phyloP scores from a whole-genome alignment of 2,888 invertebrate genomes.

The Meganola albula region DNA sequence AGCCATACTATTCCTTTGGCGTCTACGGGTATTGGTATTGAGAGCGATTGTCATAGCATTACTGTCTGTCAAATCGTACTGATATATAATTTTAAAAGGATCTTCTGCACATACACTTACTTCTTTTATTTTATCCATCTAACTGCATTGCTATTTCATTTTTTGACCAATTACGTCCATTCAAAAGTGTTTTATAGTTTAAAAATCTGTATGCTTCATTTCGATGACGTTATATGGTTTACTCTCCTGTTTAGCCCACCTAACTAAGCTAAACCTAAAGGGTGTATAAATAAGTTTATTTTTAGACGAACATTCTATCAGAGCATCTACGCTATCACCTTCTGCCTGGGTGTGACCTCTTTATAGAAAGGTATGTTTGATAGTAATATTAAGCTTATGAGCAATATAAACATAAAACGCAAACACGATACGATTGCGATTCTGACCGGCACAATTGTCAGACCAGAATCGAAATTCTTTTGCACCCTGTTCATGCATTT shows the following conservation, averaged over 20 bases:
- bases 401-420: conserved; percentile 1
- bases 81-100: not conserved
- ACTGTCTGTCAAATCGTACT: conserved; percentile 1
- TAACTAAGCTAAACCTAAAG: conserved; percentile 3
- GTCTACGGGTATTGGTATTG: not conserved
- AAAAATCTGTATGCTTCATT: conserved; percentile 1
- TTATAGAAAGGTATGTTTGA: conserved; percentile 3
- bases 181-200: conserved; percentile 1
- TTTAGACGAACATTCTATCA: conserved; percentile 19
- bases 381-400: conserved; percentile 1
- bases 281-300: conserved; percentile 14
- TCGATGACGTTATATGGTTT: conserved; percentile 5
- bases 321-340: conserved; percentile 23
- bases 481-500: too few species aligned
- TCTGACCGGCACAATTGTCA: too few species aligned
- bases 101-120: not conserved
- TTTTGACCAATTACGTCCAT: conserved; percentile 4
- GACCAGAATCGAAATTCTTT: too few species aligned
- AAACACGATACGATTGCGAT: too few species aligned
- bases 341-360: conserved; percentile 26
- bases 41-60: not conserved
- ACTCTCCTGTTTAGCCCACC: conserved; percentile 5
- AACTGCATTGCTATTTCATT: not conserved
- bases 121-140: conserved; percentile 4
- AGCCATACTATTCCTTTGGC: not conserved